Conservation (phyloP, 2,888 invertebrate species). For the Epicampocera succincta region DNA sequence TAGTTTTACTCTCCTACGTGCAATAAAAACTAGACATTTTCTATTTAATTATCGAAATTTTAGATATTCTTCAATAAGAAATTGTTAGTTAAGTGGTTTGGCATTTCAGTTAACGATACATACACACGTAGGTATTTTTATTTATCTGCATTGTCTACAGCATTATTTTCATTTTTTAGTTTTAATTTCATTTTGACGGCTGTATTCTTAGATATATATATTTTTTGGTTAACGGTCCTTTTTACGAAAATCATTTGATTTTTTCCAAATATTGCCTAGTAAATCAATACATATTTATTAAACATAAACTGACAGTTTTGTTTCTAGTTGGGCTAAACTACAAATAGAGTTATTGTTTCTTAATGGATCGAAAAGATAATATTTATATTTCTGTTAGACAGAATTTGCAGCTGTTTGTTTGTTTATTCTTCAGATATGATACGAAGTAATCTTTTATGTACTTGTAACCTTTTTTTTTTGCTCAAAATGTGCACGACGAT, state of each 20-base stretch:
- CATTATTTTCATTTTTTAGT: slow-evolving; percentile 18
- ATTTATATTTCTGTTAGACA: slow-evolving; percentile 5
- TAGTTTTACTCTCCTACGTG: too few relatives aligned
- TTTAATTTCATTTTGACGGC: slow-evolving; percentile 64
- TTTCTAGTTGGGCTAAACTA: background rate
- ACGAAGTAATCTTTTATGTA: slow-evolving; percentile 8
- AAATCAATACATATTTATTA: slow-evolving; percentile 55
- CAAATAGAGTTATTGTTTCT: slow-evolving; percentile 54
- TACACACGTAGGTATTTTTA: background rate
- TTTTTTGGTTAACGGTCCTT: background rate
- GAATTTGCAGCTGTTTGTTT: slow-evolving; percentile 49
- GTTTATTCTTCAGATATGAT: slow-evolving; percentile 3
- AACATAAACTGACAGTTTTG: slow-evolving; percentile 51
- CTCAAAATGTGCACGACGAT: too few relatives aligned
- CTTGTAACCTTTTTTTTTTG: background rate
- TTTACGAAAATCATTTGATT: slow-evolving; percentile 19
- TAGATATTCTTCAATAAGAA: too few relatives aligned
- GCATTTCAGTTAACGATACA: too few relatives aligned
- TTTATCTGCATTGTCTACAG: slow-evolving; percentile 6
- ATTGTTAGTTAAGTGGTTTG: too few relatives aligned
- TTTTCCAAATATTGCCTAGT: slow-evolving; percentile 29
- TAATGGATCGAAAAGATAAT: slow-evolving; percentile 53
- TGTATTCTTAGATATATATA: slow-evolving; percentile 3
- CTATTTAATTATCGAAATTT: too few relatives aligned
- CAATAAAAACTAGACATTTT: too few relatives aligned